Base-by-base conservation (phyloP, 1,140 invertebrate genomes). In the Samia ricini region DNA sequence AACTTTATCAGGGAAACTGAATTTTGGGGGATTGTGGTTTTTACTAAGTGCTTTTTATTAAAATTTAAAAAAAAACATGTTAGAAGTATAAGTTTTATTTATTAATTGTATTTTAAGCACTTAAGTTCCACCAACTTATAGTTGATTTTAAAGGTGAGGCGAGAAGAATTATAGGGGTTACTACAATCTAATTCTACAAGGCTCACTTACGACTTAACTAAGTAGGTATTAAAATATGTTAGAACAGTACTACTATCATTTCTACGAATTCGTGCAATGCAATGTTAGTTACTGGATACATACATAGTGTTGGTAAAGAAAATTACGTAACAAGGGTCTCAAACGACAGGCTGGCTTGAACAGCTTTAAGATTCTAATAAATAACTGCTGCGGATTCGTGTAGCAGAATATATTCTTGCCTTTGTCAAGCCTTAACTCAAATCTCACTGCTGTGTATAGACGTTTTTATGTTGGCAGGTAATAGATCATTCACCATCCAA, bases 301-400 rank as follows among this genome's bases (percentile, higher is more conserved):
- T 63, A 76, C 24, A 71, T 63, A 76, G 86, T 86, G 84, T 89
- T 86, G 82, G 81, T 79, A 77, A 55, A 70, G 61, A 71, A 72
- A 60, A 56, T 60, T 69, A 79, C 81, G 86, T 85, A 89, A 83
- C 76, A 77, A 82, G 79, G 87, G 83, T 87, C 84, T 88, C 87
- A 82, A 85, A 85, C 85, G 74, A 76, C 77, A 81, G 76, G 84
- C 83, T 88, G 83, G 71, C 67, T 77, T 74, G 50, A 69, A 66
- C 79, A 86, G 81, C 77, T 83, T 83, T 64, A 59, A 18, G 26
- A 4, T 56, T 19, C 7, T 42, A 12, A 15, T 15, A 42, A 15
- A 5, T 42, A n/a, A n/a, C 33, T 42, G 10, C n/a, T 12, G 12
- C 4, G 8, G 33, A 15, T 42, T 42, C n/a, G n/a, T 15, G 10